Evolutionary conservation across 2,113 vertebrate species (phyloP).

Genomic region (Sclerurus mexicanus): DNA sequence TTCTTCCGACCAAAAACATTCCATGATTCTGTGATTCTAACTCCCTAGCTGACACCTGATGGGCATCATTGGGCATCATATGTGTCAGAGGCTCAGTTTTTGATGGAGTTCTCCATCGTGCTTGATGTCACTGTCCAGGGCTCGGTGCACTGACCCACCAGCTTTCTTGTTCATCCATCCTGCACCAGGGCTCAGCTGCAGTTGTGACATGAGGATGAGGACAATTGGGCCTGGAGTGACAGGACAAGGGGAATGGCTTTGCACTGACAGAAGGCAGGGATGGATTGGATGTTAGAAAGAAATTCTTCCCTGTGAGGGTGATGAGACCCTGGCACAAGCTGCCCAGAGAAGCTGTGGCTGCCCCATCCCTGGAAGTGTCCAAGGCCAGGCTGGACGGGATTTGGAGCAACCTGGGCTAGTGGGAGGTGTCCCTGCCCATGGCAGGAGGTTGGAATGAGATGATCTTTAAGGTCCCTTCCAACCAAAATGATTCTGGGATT

Average conservation of each 20-base stretch:
- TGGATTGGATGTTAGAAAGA: neutral
- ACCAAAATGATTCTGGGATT: neutral
- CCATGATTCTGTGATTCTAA: neutral
- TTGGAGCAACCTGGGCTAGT: neutral
- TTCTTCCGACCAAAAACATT: neutral
- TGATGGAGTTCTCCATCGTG: rapidly evolving
- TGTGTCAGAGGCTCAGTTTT: neutral
- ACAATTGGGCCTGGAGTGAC: neutral
- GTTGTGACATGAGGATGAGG: neutral
- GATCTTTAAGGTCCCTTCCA: neutral
- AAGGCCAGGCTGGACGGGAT: rapidly evolving
- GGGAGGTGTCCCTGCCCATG: neutral
- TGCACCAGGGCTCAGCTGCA: neutral
- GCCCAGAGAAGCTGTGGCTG: neutral
- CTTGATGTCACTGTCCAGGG: neutral
- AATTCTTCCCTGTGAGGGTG: neutral
- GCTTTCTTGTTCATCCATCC: neutral
- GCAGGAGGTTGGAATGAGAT: neutral
- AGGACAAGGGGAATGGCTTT: neutral
- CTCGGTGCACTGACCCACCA: neutral
- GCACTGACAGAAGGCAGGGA: neutral
- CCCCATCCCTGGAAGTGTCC: neutral
- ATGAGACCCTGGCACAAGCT: rapidly evolving
- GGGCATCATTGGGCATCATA: neutral
- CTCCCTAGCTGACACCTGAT: neutral